Evolutionary conservation across 2,113 vertebrate genomes (phyloP).

Genomic region (Bungarus multicinctus): DNA sequence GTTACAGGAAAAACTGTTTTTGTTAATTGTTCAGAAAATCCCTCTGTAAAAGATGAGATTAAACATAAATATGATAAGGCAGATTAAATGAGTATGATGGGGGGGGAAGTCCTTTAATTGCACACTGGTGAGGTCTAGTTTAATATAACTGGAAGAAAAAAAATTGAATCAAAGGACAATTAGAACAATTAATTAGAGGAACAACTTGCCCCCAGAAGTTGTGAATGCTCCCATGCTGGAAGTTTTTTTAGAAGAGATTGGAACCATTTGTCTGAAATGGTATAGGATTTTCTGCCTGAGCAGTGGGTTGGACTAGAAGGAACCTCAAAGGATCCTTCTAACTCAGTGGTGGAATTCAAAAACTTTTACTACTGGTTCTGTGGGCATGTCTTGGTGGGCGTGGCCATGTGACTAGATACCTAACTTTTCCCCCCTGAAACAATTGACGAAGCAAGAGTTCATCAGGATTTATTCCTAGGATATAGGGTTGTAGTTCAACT

Average conservation of each 20-base stretch:
- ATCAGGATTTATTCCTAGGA: neutral
- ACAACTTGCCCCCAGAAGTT: neutral
- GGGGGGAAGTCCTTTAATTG: conserved; percentile 49
- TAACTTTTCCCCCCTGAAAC: neutral
- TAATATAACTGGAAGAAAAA: conserved; percentile 40
- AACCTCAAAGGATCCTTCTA: neutral
- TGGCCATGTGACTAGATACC: too few species aligned
- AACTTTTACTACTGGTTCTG: too few species aligned
- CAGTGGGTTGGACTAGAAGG: neutral
- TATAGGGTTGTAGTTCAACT: conserved; percentile 26
- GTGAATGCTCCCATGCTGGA: neutral
- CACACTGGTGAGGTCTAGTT: conserved; percentile 34
- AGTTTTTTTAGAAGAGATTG: neutral
- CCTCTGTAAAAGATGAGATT: conserved; percentile 36
- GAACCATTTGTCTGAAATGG: neutral
- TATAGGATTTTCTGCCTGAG: neutral
- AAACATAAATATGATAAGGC: conserved; percentile 22
- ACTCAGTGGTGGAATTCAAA: too few species aligned
- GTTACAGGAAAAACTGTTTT: neutral
- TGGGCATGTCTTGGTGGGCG: too few species aligned
- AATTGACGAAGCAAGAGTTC: neutral
- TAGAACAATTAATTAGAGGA: neutral
- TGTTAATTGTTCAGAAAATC: conserved; percentile 13
- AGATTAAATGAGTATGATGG: neutral
- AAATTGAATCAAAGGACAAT: neutral